Evolutionary conservation across 2,113 vertebrate genomes (phyloP).

Genomic region (Epinephelus fuscoguttatus): DNA sequence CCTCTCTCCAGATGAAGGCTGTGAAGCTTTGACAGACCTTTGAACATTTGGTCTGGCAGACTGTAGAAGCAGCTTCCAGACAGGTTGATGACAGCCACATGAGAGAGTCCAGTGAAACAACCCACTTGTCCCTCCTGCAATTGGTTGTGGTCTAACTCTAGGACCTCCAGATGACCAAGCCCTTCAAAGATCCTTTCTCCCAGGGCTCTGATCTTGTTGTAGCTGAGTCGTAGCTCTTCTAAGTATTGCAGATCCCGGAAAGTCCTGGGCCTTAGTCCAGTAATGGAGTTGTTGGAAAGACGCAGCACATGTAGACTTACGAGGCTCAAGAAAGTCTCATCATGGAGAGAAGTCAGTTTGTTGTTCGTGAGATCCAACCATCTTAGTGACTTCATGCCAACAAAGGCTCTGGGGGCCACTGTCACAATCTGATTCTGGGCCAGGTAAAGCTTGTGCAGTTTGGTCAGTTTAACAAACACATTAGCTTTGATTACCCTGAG

Average conservation of each 20-base stretch:
- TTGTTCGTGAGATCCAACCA: conserved; percentile 97
- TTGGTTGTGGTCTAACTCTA: conserved; percentile 92
- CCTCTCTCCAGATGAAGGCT: conserved; percentile 95
- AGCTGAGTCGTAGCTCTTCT: conserved; percentile 92
- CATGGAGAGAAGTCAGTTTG: conserved; percentile 86
- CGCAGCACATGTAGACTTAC: conserved; percentile 92
- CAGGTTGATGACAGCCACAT: conserved; percentile 93
- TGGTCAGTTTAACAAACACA: conserved; percentile 90
- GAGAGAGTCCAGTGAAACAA: conserved; percentile 89
- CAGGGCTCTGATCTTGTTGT: conserved; percentile 90
- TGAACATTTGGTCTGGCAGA: conserved; percentile 90
- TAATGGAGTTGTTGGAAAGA: conserved; percentile 91
- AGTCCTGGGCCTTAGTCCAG: conserved; percentile 86
- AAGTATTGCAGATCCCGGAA: conserved; percentile 95
- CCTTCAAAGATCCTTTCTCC: conserved; percentile 90
- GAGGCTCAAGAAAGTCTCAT: conserved; percentile 93
- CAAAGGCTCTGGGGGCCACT: conserved; percentile 91
- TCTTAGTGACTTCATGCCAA: conserved; percentile 92
- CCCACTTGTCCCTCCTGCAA: conserved; percentile 89
- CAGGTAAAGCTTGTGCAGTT: conserved; percentile 95
- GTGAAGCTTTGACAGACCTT: conserved; percentile 90
- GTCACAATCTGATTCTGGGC: conserved; percentile 91
- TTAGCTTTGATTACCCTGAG: conserved; percentile 92
- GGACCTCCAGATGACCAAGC: conserved; percentile 91
- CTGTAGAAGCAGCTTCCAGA: conserved; percentile 90